A percentile compares a stretch with the other conserved stretches of the same genome.
Conservation (phyloP, 2,797 vertebrate species). For the Peromyscus nudipes region DNA sequence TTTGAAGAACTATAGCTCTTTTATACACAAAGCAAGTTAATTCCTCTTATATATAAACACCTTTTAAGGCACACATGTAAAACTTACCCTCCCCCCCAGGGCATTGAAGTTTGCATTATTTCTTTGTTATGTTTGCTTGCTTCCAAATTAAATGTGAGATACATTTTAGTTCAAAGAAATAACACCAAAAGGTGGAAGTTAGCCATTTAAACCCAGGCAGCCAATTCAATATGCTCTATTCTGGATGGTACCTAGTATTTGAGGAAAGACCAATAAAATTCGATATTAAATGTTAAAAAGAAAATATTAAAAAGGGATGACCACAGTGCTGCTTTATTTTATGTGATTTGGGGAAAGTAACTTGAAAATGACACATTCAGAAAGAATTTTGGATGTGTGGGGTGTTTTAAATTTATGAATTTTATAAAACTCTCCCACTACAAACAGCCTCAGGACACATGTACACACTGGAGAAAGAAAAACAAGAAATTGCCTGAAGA, state of each 20-base stretch:
- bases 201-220: slow-evolving; percentile 1
- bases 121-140: slow-evolving; percentile 45
- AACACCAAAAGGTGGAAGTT: slow-evolving; percentile 43
- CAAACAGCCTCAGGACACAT: slow-evolving; percentile 73
- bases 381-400: slow-evolving; percentile 69
- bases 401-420: slow-evolving; percentile 80
- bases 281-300: not conserved
- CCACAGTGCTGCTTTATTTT: slow-evolving; percentile 1
- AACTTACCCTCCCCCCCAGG: not conserved
- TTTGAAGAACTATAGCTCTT: slow-evolving; percentile 74
- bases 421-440: slow-evolving; percentile 81
- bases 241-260: not conserved
- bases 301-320: slow-evolving; percentile 43
- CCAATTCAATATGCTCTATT: not conserved
- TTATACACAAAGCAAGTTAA: slow-evolving; percentile 65
- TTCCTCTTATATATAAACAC: slow-evolving; percentile 61
- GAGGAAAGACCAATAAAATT: slow-evolving; percentile 51
- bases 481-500: slow-evolving; percentile 68
- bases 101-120: slow-evolving; percentile 37
- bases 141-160: slow-evolving; percentile 61
- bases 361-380: slow-evolving; percentile 70
- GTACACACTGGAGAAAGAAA: slow-evolving; percentile 75
- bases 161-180: slow-evolving; percentile 70
- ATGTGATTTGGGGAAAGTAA: slow-evolving; percentile 43
- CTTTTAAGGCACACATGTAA: slow-evolving; percentile 45